Evolutionary conservation across 30 jellyfish, hydroid and myxozoan genomes (phyloP).

Genomic region (Aurelia aurita): DNA sequence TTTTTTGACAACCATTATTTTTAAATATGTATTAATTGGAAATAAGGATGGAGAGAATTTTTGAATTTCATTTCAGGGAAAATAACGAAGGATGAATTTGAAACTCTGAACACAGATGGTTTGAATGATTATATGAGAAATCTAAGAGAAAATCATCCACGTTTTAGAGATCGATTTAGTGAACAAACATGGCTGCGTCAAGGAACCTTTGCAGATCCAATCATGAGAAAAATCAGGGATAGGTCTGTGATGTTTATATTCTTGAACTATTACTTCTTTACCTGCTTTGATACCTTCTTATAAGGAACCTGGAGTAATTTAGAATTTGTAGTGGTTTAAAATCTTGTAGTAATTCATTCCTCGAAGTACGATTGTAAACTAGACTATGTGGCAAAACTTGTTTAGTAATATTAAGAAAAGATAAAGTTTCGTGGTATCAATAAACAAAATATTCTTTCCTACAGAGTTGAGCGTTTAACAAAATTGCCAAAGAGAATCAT

Average conservation of each 20-base stretch:
- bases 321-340: too few relatives aligned
- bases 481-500: slow-evolving; percentile 80
- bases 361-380: too few relatives aligned
- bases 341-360: too few relatives aligned
- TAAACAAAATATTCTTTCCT: background rate
- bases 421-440: too few relatives aligned
- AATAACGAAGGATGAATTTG: slow-evolving; percentile 86
- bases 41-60: too few relatives aligned
- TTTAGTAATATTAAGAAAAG: too few relatives aligned
- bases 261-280: too few relatives aligned
- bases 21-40: too few relatives aligned
- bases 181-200: slow-evolving; percentile 91
- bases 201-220: slow-evolving; percentile 83
- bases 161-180: slow-evolving; percentile 80
- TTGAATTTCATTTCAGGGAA: slow-evolving; percentile 50
- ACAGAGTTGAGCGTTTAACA: slow-evolving; percentile 80
- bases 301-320: too few relatives aligned
- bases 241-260: slow-evolving; percentile 42
- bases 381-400: too few relatives aligned
- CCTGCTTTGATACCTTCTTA: too few relatives aligned
- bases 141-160: slow-evolving; percentile 81
- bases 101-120: slow-evolving; percentile 76
- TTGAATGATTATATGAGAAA: slow-evolving; percentile 78
- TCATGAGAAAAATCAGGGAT: slow-evolving; percentile 83
- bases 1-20: too few relatives aligned